These are phyloP conservation scores for Parazoanthus darwini DNA, from an alignment of 92 coral and sea anemone species.

Conservation along the genomic window DNA sequence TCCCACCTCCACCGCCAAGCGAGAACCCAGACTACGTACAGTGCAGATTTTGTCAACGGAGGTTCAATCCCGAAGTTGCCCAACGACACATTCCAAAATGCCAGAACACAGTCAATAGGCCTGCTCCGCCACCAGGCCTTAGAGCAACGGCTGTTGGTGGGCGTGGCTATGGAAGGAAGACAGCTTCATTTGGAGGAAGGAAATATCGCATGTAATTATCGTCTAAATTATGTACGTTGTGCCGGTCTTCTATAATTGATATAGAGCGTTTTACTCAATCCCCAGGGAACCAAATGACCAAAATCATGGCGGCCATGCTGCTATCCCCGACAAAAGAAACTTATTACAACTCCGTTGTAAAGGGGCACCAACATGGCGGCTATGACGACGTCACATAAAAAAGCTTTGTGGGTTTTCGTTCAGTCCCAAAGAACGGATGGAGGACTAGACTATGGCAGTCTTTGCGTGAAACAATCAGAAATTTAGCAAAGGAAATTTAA, in stretches of 20 bases:
- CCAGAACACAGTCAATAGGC: constrained; percentile 80
- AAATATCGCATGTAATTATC: constrained; percentile 21
- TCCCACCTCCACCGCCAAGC: constrained; percentile 97
- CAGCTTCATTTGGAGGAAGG: constrained; percentile 45
- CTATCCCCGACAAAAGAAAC: too few species aligned
- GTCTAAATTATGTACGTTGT: background rate
- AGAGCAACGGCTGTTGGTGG: constrained; percentile 75
- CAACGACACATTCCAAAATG: constrained; percentile 99
- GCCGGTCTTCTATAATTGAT: background rate
- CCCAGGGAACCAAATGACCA: too few species aligned
- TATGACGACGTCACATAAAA: too few species aligned
- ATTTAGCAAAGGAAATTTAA: too few species aligned
- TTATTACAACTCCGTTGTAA: too few species aligned
- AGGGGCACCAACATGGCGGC: too few species aligned
- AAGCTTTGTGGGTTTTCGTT: too few species aligned
- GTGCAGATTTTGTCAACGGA: constrained; percentile 85
- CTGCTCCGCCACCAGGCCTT: constrained; percentile 96
- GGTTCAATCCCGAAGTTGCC: constrained; percentile 95
- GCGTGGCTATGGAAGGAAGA: constrained; percentile 32
- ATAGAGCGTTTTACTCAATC: too few species aligned
- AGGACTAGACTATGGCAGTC: too few species aligned
- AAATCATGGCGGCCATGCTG: too few species aligned
- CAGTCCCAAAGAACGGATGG: too few species aligned
- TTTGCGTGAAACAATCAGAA: too few species aligned
- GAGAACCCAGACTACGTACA: constrained; percentile 97